Conservation (phyloP, 2,888 invertebrate genomes). For the Dicyrtomina minuta region DNA sequence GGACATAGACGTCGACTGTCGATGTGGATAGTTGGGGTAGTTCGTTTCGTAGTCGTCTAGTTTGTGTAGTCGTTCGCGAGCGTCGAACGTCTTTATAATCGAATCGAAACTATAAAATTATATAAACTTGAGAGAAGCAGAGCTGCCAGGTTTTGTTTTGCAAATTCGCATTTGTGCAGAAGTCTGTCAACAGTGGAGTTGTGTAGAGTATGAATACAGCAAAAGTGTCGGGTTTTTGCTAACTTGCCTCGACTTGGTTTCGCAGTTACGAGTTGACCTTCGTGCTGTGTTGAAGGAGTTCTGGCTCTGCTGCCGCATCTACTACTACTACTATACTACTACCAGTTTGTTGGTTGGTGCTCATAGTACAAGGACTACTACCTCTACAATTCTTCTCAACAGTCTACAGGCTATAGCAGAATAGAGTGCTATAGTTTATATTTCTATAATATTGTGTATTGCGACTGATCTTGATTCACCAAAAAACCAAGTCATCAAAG, state of each 20-base stretch:
- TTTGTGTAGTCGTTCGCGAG: no score
- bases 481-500: no score
- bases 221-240: constrained; percentile 50
- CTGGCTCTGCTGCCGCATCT: constrained; percentile 29
- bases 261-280: constrained; percentile 53
- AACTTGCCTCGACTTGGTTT: constrained; percentile 44
- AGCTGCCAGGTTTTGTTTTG: constrained; percentile 27
- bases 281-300: constrained; percentile 46
- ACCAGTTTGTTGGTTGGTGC: background rate
- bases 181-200: constrained; percentile 15
- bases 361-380: constrained; percentile 4
- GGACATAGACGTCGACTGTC: no score
- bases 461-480: no score
- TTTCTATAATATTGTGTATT: no score
- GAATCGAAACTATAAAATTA: constrained; percentile 9
- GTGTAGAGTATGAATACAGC: constrained; percentile 6
- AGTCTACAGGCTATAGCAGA: no score
- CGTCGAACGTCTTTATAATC: no score
- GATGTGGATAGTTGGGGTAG: no score
- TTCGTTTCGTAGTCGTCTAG: no score
- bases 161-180: constrained; percentile 21
- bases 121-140: constrained; percentile 13
- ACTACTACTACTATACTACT: constrained; percentile 1
- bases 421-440: no score
- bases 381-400: background rate